Evolutionary conservation across 2,888 invertebrate species (phyloP), one percentile per base, ranked within the genome.

Genomic region (Lasius platythorax): DNA sequence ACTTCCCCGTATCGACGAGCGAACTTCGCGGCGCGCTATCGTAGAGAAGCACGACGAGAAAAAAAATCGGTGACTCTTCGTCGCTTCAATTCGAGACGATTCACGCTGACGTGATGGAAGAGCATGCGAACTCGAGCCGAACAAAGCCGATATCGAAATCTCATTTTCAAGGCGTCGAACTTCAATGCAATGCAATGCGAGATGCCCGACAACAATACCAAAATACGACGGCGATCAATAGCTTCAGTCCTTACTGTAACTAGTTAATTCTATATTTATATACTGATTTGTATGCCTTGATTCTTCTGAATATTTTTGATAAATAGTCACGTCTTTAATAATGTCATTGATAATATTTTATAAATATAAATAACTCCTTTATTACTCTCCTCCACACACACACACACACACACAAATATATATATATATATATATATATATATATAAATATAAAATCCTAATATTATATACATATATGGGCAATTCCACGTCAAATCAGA

Each of bases 121-220:
- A 74, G 75, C 58, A 61, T 37, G 74, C 58, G 79, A 73, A 56
- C 53, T 78, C 28, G 58, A 58, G 56, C 33, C 58, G 74, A 56
- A 72, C 78, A 78, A 78, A 72, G 61, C 79, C 58, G 74, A 81
- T 81, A 81, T 81, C 74, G 61, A 81, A 81, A 81, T 81, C 79
- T 81, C 79, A 61, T 81, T 81, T 74, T 50, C 61, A 23, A 46
- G 50, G 79, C 75, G 74, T 81, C 79, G 61, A 63, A 81, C 58
- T 78, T 53, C 50, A 53, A 53, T n/a, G 50, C 50, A 53, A 53
- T 53, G n/a, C 50, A 53, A 53, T 53, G n/a, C 50, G 50, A 23
- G 23, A 53, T 70, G 61, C 61, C 33, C 61, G 40, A 61, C 74
- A 63, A 81, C 61, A 81, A 61, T 73, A 72, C 33, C 72, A 46